Base-by-base conservation (phyloP, 2,113 vertebrate genomes). In the Sapajus apella region DNA sequence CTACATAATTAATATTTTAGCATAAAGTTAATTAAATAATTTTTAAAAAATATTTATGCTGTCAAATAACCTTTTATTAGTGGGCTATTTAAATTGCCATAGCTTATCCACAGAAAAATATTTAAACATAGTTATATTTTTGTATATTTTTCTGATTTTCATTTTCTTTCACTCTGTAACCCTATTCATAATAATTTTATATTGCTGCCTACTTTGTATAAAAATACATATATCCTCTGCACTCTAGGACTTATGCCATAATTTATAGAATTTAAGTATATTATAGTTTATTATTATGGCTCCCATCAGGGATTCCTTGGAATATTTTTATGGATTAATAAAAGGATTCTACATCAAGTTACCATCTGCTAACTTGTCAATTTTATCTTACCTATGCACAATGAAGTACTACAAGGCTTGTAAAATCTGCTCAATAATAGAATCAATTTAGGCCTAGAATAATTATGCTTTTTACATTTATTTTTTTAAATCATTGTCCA, bases 251-350 rank as follows among this genome's bases (percentile, higher is more conserved):
- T 61, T 86, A 68, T 30, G 4, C 6, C 50, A 84, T 90, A 72
- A 87, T 96, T 97, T 95, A 95, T 77, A 80, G 21, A 23, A 82
- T 79, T 95, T 80, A 40, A 84, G 72, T 90, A 86, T 11, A 72
- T 79, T 94, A 35, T n/a, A 45, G 94, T 93, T 97, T 91, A 87
- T 32, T 77, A 55, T 87, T 91, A 94, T 56, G 32, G 3, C 1
- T 66, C 40, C 20, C 43, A 89, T 3, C 16, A 89, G n/a, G 12
- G 5, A 91, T 88, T 88, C 43, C 35, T 6, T 79, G 73, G 18
- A 58, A 82, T 93, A 92, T 50, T 89, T 96, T 92, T 76, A 55
- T 56, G 90, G n/a, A 91, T 91, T 94, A 95, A 94, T 94, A 58
- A 94, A 89, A 79, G 17, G 3, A 88, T 82, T 88, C 66, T 92